Evolutionary conservation across 2,888 invertebrate genomes (phyloP).

Genomic region (Exocentrus adspersus): DNA sequence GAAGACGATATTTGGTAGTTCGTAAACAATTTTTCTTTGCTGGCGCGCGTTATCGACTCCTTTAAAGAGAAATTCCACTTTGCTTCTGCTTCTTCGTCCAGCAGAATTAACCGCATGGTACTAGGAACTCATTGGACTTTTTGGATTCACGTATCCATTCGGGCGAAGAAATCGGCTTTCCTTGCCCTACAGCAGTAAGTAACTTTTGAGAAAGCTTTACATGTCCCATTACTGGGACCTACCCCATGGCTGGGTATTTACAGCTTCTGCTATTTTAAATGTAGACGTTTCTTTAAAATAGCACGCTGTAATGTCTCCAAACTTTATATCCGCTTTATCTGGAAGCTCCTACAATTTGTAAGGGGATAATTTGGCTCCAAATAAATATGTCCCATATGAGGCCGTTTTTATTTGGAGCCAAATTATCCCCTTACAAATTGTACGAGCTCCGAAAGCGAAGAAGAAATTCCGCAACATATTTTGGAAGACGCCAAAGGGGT

Average conservation of each 20-base stretch:
- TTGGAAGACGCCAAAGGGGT: too few species aligned
- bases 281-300: constrained; percentile 41
- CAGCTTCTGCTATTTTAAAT: too few species aligned
- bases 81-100: constrained; percentile 65
- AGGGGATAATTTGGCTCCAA: constrained; percentile 49
- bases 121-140: constrained; percentile 55
- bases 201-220: constrained; percentile 71
- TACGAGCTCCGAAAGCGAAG: constrained; percentile 48
- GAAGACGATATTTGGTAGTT: too few species aligned
- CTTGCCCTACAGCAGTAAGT: constrained; percentile 69
- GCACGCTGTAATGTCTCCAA: constrained; percentile 50
- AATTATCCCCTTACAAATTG: constrained; percentile 51
- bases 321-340: constrained; percentile 47
- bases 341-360: constrained; percentile 52
- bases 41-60: constrained; percentile 55
- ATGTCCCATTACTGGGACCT: constrained; percentile 67
- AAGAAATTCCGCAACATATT: constrained; percentile 54
- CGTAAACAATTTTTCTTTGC: constrained; percentile 50
- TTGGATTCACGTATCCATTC: constrained; percentile 57
- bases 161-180: constrained; percentile 68
- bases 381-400: constrained; percentile 57
- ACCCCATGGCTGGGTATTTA: neutral
- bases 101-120: constrained; percentile 68
- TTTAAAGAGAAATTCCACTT: constrained; percentile 65
- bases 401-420: constrained; percentile 49